Percentiles rank a stretch among this genome's conserved stretches.
These are phyloP conservation scores for Plebejus melissa DNA, from an alignment of 2,888 invertebrate species.

Conservation along the genomic window DNA sequence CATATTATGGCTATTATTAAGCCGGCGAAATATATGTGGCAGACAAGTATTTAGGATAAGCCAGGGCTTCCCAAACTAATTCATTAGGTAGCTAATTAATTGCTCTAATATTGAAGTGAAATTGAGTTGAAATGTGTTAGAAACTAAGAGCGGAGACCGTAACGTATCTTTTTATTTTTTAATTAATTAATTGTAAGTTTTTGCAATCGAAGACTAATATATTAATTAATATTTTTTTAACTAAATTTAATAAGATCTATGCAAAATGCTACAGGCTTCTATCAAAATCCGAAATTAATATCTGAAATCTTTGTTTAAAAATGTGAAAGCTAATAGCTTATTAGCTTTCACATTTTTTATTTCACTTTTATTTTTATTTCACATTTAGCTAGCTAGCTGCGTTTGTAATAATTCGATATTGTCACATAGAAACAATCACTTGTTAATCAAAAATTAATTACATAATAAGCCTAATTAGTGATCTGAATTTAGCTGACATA, in stretches of 20 bases:
- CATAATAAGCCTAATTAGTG: background rate
- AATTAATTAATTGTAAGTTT: background rate
- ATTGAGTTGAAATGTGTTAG: background rate
- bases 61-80: background rate
- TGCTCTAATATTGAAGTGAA: background rate
- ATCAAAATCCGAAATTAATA: background rate
- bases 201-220: too few relatives aligned
- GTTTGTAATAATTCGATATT: background rate
- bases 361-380: too few relatives aligned
- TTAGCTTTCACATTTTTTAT: too few relatives aligned
- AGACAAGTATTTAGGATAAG: slow-evolving; percentile 34
- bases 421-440: background rate
- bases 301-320: background rate
- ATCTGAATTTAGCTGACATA: background rate
- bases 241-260: too few relatives aligned
- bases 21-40: slow-evolving; percentile 35
- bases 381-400: too few relatives aligned
- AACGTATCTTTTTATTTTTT: background rate
- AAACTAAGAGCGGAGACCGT: background rate
- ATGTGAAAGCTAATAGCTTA: background rate
- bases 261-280: background rate
- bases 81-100: background rate
- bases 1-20: slow-evolving; percentile 39
- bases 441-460: background rate
- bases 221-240: too few relatives aligned